These are phyloP conservation scores for Onychostoma macrolepis DNA, from an alignment of 2,113 vertebrate genomes.

Conservation along the genomic window DNA sequence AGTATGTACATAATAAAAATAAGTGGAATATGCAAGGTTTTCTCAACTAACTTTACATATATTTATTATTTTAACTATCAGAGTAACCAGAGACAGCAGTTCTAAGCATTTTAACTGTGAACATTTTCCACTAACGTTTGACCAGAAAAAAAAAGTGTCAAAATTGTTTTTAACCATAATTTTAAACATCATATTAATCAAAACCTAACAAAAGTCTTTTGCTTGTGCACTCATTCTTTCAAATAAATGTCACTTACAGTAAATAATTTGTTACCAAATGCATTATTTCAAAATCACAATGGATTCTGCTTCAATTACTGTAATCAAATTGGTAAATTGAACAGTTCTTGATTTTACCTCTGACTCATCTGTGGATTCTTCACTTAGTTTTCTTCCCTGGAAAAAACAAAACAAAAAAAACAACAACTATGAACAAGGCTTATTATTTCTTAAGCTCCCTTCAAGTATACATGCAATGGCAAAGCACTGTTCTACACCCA, in stretches of 20 bases:
- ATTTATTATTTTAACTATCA: too few relatives aligned
- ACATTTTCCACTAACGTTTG: too few relatives aligned
- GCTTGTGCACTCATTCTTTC: too few relatives aligned
- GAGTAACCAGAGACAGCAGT: too few relatives aligned
- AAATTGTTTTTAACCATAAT: too few relatives aligned
- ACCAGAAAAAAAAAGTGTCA: too few relatives aligned
- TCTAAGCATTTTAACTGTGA: too few relatives aligned
- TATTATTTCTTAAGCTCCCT: background rate
- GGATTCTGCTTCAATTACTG: background rate
- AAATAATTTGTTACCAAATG: background rate
- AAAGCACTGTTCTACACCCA: background rate
- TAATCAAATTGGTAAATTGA: background rate
- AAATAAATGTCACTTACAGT: background rate
- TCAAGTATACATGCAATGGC: background rate
- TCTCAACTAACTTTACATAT: too few relatives aligned
- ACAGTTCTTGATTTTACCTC: constrained; percentile 82
- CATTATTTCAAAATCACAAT: background rate
- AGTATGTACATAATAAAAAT: too few relatives aligned
- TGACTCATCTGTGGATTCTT: constrained; percentile 94
- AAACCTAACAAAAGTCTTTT: too few relatives aligned
- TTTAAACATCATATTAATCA: too few relatives aligned
- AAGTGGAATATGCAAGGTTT: too few relatives aligned
- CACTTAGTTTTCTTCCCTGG: constrained; percentile 81
- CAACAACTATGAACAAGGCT: background rate
- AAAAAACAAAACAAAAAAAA: constrained; percentile 35